A percentile compares a stretch with the other conserved stretches of the same genome.
Conservation (phyloP, 2,797 vertebrate species). For the Sarcophilus harrisii region DNA sequence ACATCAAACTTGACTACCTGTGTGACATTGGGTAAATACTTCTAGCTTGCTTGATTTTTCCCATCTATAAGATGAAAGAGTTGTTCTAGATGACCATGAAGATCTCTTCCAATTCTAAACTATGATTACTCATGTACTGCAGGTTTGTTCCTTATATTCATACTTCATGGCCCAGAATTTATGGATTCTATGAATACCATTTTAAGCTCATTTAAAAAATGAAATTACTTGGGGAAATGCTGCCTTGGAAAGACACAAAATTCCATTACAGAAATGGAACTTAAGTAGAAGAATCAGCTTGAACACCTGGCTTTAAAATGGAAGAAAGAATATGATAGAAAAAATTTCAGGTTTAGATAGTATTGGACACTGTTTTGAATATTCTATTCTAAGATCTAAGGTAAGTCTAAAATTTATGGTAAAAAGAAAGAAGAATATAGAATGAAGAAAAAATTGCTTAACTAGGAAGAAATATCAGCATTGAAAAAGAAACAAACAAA, state of each 20-base stretch:
- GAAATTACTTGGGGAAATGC: background rate
- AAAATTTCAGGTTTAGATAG: background rate
- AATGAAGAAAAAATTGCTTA: constrained; percentile 22
- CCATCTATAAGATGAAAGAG: background rate
- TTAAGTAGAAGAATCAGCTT: constrained; percentile 20
- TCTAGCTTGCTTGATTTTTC: background rate
- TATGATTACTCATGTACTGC: background rate
- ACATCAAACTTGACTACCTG: background rate
- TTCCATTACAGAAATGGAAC: background rate
- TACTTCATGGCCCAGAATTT: background rate
- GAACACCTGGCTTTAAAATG: background rate
- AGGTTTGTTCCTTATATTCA: background rate
- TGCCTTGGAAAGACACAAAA: background rate
- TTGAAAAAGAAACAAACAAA: background rate
- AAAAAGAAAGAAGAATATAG: background rate
- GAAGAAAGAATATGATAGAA: constrained; percentile 24
- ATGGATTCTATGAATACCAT: background rate
- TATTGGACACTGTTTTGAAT: constrained; percentile 19
- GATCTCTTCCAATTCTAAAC: background rate
- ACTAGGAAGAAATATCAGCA: background rate
- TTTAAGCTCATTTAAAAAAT: background rate
- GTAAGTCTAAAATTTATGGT: constrained; percentile 38
- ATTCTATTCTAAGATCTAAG: background rate
- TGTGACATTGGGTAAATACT: background rate
- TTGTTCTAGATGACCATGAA: background rate